Base-by-base conservation (phyloP, 1,140 invertebrate genomes). In the Euura saliciscinereae region DNA sequence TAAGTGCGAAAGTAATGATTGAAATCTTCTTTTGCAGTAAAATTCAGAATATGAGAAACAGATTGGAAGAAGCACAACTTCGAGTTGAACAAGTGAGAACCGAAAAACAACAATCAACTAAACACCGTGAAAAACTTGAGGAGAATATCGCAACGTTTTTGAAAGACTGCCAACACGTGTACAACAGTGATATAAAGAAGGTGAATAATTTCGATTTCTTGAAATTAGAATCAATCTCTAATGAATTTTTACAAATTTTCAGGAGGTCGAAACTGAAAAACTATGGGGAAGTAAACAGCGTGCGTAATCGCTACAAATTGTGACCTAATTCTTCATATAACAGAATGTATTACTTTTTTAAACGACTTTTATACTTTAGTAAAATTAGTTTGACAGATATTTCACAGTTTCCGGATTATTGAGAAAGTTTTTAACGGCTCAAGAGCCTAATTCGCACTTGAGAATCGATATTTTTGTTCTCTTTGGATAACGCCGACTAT, bases 41-140 rank as follows among this genome's bases (percentile, higher is more conserved):
- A 11, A 69, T n/a, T 45, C 66, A 76, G 44, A 73, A 73, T 1
- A 7, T 74, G 13, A 68, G 71, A 69, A 11, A 51, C 6, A 70
- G 74, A 59, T 59, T 66, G 4, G 68, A 51, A 3, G 64, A 70
- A 2, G 6, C 46, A 5, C 28, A 59, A 65, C 67, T 65, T 8
- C 51, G 68, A 6, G 28, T 66, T 5, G 44, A 68, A 10, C 69
- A 76, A 13, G 45, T 73, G 4, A 44, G 7, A 7, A 11, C 45
- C 6, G 13, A 76, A 44, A 46, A 3, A 10, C 65, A 67, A 7
- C 44, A 71, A 67, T 44, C 66, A 6, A 43, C 11, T 6, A 65
- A 5, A 4, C 44, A 44, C 28, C 44, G 71, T 6, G 10, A 10
- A 44, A 59, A 74, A 43, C 13, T 66, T 6, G 70, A 42, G 28